Base-by-base conservation (phyloP, 2,888 invertebrate genomes). In the Schizaphis graminum region DNA sequence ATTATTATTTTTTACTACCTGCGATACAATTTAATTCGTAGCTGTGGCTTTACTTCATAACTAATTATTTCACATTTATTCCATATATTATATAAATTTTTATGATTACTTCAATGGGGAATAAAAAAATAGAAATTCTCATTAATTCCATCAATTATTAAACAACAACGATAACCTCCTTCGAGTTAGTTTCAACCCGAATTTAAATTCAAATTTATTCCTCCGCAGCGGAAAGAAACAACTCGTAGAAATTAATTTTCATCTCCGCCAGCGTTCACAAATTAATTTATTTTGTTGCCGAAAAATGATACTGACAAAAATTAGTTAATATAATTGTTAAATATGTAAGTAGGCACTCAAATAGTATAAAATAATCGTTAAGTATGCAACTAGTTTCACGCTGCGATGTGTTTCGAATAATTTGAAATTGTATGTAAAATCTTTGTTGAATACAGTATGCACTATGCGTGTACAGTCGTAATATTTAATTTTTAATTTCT, bases 331-430 rank as follows among this genome's bases (percentile, higher is more conserved):
- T 49, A n/a, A 88, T 88, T 88, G 87, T n/a, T 49, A 21, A 53
- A 53, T 77, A 77, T 77, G 77, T 77, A 77, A 35, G 77, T 49
- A 53, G n/a, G 89, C 41, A 41, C 56, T 56, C 41, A 41, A 56
- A 57, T 89, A 10, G 41, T 89, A 44, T 86, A 47, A 44, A 47
- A 86, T 47, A 86, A 47, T 86, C 47, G 86, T 44, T 44, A 86
- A 86, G 47, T 86, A 86, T 86, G 47, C 86, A 86, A 86, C 41
- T 86, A 86, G 86, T 86, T 86, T 86, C 47, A 41, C 86, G 47
- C 86, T 44, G 86, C 28, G 44, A 86, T 44, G 47, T 86, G 44
- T 86, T 47, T 41, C 86, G 86, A 44, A 77, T 77, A 77, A 77
- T 77, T 77, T 77, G 35, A 77, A 35, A 77, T 77, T 77, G n/a